phyloP scores from a whole-genome alignment of 2,113 vertebrate genomes.

The Nanorana parkeri region DNA sequence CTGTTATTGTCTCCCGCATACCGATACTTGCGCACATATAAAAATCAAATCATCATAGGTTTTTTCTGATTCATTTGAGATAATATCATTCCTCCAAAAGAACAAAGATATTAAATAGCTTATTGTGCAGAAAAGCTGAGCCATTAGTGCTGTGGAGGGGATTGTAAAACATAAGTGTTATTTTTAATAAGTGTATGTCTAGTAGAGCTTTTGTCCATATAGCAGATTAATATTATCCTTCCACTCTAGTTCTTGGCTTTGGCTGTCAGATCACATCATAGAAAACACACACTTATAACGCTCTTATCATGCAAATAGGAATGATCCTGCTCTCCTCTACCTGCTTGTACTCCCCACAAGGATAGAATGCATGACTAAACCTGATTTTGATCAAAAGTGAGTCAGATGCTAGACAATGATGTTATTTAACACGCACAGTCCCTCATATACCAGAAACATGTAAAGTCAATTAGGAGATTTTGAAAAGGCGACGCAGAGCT shows the following conservation, averaged over 20 bases:
- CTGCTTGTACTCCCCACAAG: conserved; percentile 37
- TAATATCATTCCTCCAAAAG: conserved; percentile 31
- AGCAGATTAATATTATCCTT: conserved; percentile 50
- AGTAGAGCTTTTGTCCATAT: conserved; percentile 35
- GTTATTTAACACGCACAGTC: conserved; percentile 46
- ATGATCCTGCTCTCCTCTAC: conserved; percentile 27
- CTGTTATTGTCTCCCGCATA: not conserved
- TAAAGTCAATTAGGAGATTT: conserved; percentile 48
- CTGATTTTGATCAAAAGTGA: conserved; percentile 52
- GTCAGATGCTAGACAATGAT: conserved; percentile 40
- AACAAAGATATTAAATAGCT: conserved; percentile 48
- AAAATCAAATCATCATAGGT: conserved; percentile 24
- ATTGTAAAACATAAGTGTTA: conserved; percentile 26
- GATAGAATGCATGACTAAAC: conserved; percentile 48
- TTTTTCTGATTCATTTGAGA: conserved; percentile 27
- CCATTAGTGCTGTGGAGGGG: not conserved
- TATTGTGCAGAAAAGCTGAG: conserved; percentile 31
- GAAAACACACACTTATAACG: conserved; percentile 49
- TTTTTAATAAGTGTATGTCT: conserved; percentile 52
- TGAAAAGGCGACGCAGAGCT: conserved; percentile 13
- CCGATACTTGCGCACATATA: not conserved
- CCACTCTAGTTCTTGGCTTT: conserved; percentile 43
- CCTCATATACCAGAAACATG: conserved; percentile 35
- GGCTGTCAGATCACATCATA: conserved; percentile 54
- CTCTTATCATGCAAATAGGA: conserved; percentile 56